Conservation (phyloP, 1,140 invertebrate species). For the Drosophila lacteicornis region DNA sequence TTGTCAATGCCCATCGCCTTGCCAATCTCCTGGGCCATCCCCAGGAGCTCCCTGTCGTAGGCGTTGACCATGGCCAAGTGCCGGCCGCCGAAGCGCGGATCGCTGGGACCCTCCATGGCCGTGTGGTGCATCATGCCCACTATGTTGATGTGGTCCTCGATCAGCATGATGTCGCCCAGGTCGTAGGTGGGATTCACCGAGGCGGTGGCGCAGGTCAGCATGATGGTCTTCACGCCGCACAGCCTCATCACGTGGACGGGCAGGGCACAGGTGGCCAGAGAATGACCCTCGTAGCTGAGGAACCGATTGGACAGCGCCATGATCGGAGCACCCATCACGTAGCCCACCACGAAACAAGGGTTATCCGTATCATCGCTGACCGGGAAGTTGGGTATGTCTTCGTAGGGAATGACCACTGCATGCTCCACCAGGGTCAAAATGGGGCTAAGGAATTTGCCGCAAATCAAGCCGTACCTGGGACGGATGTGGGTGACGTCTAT, state of each 20-base stretch:
- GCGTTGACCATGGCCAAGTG: slow-evolving; percentile 95
- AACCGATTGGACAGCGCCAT: slow-evolving; percentile 98
- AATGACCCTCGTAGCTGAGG: slow-evolving; percentile 97
- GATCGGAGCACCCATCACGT: slow-evolving; percentile 90
- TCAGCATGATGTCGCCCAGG: slow-evolving; percentile 97
- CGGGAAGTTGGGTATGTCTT: slow-evolving; percentile 95
- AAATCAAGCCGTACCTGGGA: slow-evolving; percentile 96
- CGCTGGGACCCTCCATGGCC: slow-evolving; percentile 95
- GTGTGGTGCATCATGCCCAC: slow-evolving; percentile 93
- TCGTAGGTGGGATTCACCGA: slow-evolving; percentile 93
- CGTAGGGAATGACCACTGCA: slow-evolving; percentile 90
- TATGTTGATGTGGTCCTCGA: slow-evolving; percentile 98
- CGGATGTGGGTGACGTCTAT: slow-evolving; percentile 88
- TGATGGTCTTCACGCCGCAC: slow-evolving; percentile 93
- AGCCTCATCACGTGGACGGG: slow-evolving; percentile 97
- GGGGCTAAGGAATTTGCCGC: slow-evolving; percentile 94
- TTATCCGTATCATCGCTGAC: slow-evolving; percentile 91
- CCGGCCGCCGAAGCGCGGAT: slow-evolving; percentile 95
- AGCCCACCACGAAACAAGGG: slow-evolving; percentile 92
- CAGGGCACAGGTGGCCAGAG: slow-evolving; percentile 91
- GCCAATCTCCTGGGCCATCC: slow-evolving; percentile 89
- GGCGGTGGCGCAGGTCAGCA: slow-evolving; percentile 97
- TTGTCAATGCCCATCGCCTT: slow-evolving; percentile 89
- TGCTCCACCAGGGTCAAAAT: slow-evolving; percentile 91
- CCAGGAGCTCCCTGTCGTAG: slow-evolving; percentile 90